Evolutionary conservation across 64 coral and sea anemone genomes (phyloP).

Genomic region (Actinia tenebrosa): DNA sequence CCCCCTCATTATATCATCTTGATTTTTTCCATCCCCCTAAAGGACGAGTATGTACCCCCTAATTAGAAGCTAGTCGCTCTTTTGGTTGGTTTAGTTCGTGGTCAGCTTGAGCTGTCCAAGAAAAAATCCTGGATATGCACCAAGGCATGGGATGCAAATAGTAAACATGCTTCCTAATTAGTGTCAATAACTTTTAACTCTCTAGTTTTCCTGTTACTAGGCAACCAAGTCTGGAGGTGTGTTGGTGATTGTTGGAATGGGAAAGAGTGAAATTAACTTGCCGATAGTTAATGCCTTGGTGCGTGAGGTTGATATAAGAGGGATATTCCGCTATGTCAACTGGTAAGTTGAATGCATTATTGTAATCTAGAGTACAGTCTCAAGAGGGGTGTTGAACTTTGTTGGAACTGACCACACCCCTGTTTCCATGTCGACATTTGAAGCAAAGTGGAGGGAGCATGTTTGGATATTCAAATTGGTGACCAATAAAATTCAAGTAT

Average conservation of each 20-base stretch:
- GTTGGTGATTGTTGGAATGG: constrained; percentile 79
- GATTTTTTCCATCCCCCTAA: no score
- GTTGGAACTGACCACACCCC: constrained; percentile 9
- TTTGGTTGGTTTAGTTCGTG: no score
- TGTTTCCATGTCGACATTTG: constrained; percentile 22
- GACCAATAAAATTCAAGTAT: neutral
- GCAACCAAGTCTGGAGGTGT: constrained; percentile 93
- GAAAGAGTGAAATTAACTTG: constrained; percentile 54
- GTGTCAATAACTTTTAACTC: neutral
- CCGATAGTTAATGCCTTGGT: constrained; percentile 74
- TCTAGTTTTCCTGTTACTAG: constrained; percentile 17
- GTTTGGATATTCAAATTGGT: constrained; percentile 46
- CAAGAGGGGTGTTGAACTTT: constrained; percentile 18
- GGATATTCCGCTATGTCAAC: constrained; percentile 88
- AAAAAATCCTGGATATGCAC: no score
- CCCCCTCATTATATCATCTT: no score
- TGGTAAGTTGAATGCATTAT: constrained; percentile 47
- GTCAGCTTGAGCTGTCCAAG: no score
- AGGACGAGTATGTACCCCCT: no score
- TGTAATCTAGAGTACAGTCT: neutral
- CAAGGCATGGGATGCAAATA: no score
- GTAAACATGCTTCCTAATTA: no score
- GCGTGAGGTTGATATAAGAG: constrained; percentile 82
- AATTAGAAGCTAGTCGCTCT: no score
- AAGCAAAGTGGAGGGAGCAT: constrained; percentile 19